Evolutionary conservation across 1,140 invertebrate species (phyloP), one percentile per base, ranked within the genome.

Genomic region (Platyura marginata): DNA sequence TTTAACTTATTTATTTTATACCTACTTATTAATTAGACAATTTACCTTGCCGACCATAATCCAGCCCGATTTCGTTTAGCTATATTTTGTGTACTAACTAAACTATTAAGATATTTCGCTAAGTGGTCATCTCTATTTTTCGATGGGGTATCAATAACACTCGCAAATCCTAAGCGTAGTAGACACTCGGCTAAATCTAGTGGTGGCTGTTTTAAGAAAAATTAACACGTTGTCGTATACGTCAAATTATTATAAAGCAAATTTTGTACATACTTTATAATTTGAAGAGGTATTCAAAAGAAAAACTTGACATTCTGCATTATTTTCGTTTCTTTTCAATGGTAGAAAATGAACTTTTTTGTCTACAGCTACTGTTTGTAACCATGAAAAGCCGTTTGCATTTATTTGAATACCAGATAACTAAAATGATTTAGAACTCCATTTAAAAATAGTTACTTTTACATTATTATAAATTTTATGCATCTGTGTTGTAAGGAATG

Each of bases 351-450:
- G 20, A 13, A 44, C 29, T 21, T 32, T 33, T 2, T 34, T 9
- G 15, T 21, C 32, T 10, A 40, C 37, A 13, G 43, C 38, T 33
- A 44, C 43, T 18, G 43, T 40, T 35, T 44, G 43, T 15, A 44
- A 20, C 43, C 43, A 44, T 3, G 43, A 40, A 21, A 20, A 44
- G 4, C 43, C 43, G 25, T 44, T 44, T 15, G 43, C 37, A 40
- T 44, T 44, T 4, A 44, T 32, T 21, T 35, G 15, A 9, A 44
- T 21, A 13, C 43, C 39, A n/a, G 43, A 23, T 20, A 44, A n/a
- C 42, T 44, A n/a, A 21, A 40, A n/a, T n/a, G n/a, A n/a, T n/a
- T n/a, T n/a, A n/a, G n/a, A n/a, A n/a, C n/a, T n/a, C n/a, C n/a
- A n/a, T n/a, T n/a, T n/a, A n/a, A n/a, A n/a, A n/a, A n/a, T n/a